phyloP scores from a whole-genome alignment of 1,140 invertebrate species.

The Drosophila quadrilineata region DNA sequence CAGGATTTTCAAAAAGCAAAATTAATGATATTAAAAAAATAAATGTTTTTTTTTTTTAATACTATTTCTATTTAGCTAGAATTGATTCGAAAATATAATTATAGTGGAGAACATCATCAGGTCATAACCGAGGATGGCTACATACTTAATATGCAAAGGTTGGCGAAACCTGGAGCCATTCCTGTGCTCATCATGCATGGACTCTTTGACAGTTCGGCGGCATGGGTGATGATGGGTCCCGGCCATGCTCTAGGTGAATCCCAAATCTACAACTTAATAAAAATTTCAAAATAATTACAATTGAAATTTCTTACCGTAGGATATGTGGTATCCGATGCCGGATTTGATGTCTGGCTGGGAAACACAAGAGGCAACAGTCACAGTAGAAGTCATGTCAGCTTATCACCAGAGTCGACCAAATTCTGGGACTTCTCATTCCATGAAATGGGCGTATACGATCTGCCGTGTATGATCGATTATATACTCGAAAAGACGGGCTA shows the following conservation, averaged over 20 bases:
- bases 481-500: not conserved
- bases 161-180: slow-evolving; percentile 7
- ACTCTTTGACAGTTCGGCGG: not conserved
- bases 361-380: slow-evolving; percentile 13
- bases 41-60: too few species aligned
- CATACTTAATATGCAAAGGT: slow-evolving; percentile 81
- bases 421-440: slow-evolving; percentile 21
- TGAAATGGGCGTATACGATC: slow-evolving; percentile 20
- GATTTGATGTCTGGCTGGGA: slow-evolving; percentile 19
- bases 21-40: too few species aligned
- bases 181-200: slow-evolving; percentile 3
- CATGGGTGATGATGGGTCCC: slow-evolving; percentile 4
- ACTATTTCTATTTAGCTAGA: too few species aligned
- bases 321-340: not conserved
- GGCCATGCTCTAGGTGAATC: not conserved
- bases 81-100: slow-evolving; percentile 44
- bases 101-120: slow-evolving; percentile 82
- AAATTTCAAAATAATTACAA: too few species aligned
- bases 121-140: slow-evolving; percentile 83
- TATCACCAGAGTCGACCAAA: not conserved
- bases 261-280: too few species aligned
- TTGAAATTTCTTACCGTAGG: too few species aligned
- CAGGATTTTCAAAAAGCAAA: too few species aligned
- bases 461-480: slow-evolving; percentile 7
- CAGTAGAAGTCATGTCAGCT: not conserved